phyloP scores from a whole-genome alignment of 2,888 invertebrate genomes.

The Scaptomyza flava region DNA sequence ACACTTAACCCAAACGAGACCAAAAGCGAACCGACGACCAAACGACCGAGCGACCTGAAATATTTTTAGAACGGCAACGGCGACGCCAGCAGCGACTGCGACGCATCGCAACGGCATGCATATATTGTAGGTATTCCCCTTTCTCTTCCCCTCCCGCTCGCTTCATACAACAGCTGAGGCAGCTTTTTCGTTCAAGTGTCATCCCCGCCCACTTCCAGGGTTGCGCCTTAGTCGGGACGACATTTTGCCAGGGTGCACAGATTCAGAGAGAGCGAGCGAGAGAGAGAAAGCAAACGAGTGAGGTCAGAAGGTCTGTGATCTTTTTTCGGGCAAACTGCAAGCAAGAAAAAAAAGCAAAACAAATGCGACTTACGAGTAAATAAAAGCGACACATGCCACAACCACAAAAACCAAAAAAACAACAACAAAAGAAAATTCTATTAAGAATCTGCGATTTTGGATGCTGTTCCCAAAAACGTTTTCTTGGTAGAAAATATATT shows the following conservation, averaged over 20 bases:
- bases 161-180: slow-evolving; percentile 20
- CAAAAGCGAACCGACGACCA: slow-evolving; percentile 74
- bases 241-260: slow-evolving; percentile 51
- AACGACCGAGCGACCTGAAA: slow-evolving; percentile 76
- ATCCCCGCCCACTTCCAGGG: slow-evolving; percentile 26
- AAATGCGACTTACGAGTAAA: slow-evolving; percentile 37
- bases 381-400: slow-evolving; percentile 52
- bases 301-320: slow-evolving; percentile 81
- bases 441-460: slow-evolving; percentile 9
- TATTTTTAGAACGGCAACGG: slow-evolving; percentile 74
- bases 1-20: slow-evolving; percentile 79
- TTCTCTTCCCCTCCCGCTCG: not conserved
- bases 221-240: slow-evolving; percentile 36
- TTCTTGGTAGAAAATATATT: not conserved
- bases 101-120: slow-evolving; percentile 61
- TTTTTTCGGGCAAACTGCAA: slow-evolving; percentile 68
- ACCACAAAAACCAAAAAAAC: not conserved
- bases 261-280: slow-evolving; percentile 1
- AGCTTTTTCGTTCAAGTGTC: slow-evolving; percentile 51
- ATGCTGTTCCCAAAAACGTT: slow-evolving; percentile 10
- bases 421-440: not conserved
- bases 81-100: slow-evolving; percentile 11
- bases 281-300: slow-evolving; percentile 43
- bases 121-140: slow-evolving; percentile 56
- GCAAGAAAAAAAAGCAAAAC: slow-evolving; percentile 30